These are phyloP conservation scores for Oenanthe melanoleuca DNA, from an alignment of 2,113 vertebrate species.

Conservation along the genomic window DNA sequence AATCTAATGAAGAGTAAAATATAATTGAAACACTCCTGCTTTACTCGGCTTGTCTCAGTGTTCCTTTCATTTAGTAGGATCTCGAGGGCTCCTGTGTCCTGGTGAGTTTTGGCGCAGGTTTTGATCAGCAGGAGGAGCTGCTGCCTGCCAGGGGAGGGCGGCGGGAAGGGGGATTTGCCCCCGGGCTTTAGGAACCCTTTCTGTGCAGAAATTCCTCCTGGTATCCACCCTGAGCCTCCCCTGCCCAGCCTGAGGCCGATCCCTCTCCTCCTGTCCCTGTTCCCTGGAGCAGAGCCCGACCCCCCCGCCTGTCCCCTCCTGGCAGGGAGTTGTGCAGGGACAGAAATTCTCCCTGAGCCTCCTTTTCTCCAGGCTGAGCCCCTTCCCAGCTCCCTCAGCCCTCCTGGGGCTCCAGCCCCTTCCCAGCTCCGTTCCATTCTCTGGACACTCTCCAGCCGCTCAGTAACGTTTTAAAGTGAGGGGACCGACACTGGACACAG, in stretches of 20 bases:
- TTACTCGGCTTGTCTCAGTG: slow-evolving; percentile 1
- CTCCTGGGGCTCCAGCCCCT: too few relatives aligned
- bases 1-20: slow-evolving; percentile 72
- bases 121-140: rapidly evolving
- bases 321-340: background rate
- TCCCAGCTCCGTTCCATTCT: background rate
- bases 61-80: background rate
- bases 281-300: background rate
- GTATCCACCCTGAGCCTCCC: rapidly evolving
- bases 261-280: background rate
- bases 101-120: background rate
- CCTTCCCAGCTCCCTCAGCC: background rate
- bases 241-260: background rate
- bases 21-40: slow-evolving; percentile 59
- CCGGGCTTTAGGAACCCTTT: background rate
- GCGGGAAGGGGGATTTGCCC: background rate
- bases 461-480: background rate
- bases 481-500: background rate
- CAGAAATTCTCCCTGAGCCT: background rate
- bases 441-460: background rate
- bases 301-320: background rate
- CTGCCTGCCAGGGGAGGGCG: background rate
- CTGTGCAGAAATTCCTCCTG: background rate
- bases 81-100: rapidly evolving
- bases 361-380: background rate